Conservation (phyloP, 23 tunicate species). For the Aplidium turbinatum region DNA sequence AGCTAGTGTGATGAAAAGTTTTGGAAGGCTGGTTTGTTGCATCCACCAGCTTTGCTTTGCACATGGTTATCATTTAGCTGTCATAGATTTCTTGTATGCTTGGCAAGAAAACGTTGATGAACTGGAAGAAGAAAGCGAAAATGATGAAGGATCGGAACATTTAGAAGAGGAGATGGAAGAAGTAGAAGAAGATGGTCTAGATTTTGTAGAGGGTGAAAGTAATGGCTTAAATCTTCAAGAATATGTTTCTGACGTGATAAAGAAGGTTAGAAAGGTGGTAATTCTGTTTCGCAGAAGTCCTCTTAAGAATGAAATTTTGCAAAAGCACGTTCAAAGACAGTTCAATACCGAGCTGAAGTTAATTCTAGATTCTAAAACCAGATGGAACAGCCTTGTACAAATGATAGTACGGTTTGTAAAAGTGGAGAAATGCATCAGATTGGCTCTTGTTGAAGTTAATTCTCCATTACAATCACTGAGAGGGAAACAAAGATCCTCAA, state of each 20-base stretch:
- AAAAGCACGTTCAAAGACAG: constrained; percentile 44
- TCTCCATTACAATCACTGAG: constrained; percentile 21
- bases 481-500: constrained; percentile 35
- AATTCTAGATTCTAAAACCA: constrained; percentile 53
- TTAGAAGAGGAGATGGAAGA: constrained; percentile 56
- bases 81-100: constrained; percentile 51
- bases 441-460: constrained; percentile 44
- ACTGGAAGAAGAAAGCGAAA: constrained; percentile 15
- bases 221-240: constrained; percentile 39
- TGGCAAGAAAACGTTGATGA: constrained; percentile 37
- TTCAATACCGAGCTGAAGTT: constrained; percentile 53
- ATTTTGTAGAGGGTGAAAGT: constrained; percentile 40
- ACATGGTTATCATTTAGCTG: constrained; percentile 57
- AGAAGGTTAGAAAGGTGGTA: constrained; percentile 46
- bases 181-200: constrained; percentile 41
- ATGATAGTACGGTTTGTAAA: constrained; percentile 41
- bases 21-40: constrained; percentile 60
- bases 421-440: constrained; percentile 49
- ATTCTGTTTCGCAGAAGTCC: constrained; percentile 46
- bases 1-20: constrained; percentile 68
- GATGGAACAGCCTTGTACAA: constrained; percentile 59
- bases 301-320: constrained; percentile 42
- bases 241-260: constrained; percentile 58
- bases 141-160: constrained; percentile 37
- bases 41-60: constrained; percentile 63